Evolutionary conservation across 2,113 vertebrate genomes (phyloP), one percentile per base, ranked within the genome.

Genomic region (Lynx canadensis): DNA sequence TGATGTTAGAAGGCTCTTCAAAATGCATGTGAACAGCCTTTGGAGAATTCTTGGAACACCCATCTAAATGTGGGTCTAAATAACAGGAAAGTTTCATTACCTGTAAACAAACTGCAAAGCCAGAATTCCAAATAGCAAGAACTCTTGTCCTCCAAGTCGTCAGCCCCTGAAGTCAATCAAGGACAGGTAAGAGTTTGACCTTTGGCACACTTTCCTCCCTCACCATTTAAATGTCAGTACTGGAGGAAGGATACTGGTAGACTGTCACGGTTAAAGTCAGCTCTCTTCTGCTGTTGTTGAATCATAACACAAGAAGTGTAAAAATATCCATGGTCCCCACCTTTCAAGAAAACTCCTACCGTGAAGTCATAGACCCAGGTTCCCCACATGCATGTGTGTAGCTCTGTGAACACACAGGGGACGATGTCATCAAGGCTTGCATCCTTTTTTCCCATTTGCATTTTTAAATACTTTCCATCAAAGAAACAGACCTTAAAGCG

Each of bases 1-100:
- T 96, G 79, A 93, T 87, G 90, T 94, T 97, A 97, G 96, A 97
- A 79, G 25, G 57, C 57, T 81, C 87, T 96, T 97, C 94, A 96
- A 94, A 92, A 93, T 65, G 48, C 83, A 48, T 84, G 50, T 91
- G 94, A 85, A 95, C 45, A 74, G 94, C 79, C 79, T 95, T 74
- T 69, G 45, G 83, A 95, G 83, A 92, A 87, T 92, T 96, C 85
- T 82, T 78, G 31, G 57, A 88, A 95, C 60, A 68, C 65, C 27
- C n/a, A 60, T 87, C 86, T 86, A 95, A 95, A 96, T 14, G 38
- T 41, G 16, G 15, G 36, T 89, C 68, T 94, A 89, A 76, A 69
- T 88, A 94, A 83, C 31, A 31, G 27, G n/a, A 69, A 97, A 92
- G 12, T 86, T 95, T 94, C 25, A 18, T 87, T 81, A 73, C 15